These are phyloP conservation scores for Telmatochromis bifrenatus DNA, from an alignment of 2,113 vertebrate species.

Conservation along the genomic window DNA sequence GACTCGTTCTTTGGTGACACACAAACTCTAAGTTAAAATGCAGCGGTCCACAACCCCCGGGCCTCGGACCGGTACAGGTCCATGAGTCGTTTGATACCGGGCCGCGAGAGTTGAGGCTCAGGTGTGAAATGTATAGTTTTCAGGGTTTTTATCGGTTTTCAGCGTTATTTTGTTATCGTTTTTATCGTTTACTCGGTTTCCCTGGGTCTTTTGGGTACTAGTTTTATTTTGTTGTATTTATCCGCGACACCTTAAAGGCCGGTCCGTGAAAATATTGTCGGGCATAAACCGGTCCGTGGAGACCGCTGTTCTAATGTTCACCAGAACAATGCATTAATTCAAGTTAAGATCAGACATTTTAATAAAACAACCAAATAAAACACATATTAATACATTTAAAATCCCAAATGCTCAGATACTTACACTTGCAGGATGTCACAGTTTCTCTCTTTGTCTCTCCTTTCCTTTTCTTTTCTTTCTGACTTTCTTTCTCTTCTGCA, in stretches of 20 bases:
- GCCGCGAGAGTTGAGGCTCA: too few species aligned
- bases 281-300: too few species aligned
- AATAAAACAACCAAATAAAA: not conserved
- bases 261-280: too few species aligned
- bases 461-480: not conserved
- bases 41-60: too few species aligned
- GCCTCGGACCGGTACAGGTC: too few species aligned
- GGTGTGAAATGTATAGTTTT: too few species aligned
- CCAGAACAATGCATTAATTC: not conserved
- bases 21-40: not conserved
- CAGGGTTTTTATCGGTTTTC: rapidly evolving
- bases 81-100: too few species aligned
- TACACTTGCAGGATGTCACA: not conserved
- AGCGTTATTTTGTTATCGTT: too few species aligned
- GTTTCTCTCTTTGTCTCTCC: not conserved
- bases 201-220: too few species aligned
- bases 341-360: not conserved
- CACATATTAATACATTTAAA: not conserved
- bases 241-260: too few species aligned
- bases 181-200: too few species aligned
- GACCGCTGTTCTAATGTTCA: not conserved
- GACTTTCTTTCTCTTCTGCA: not conserved
- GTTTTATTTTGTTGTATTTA: too few species aligned
- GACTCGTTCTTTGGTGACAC: not conserved
- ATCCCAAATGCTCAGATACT: not conserved